A percentile compares a stretch with the other conserved stretches of the same genome.
phyloP scores from a whole-genome alignment of 2,888 invertebrate genomes.

The Esperia sulphurella region DNA sequence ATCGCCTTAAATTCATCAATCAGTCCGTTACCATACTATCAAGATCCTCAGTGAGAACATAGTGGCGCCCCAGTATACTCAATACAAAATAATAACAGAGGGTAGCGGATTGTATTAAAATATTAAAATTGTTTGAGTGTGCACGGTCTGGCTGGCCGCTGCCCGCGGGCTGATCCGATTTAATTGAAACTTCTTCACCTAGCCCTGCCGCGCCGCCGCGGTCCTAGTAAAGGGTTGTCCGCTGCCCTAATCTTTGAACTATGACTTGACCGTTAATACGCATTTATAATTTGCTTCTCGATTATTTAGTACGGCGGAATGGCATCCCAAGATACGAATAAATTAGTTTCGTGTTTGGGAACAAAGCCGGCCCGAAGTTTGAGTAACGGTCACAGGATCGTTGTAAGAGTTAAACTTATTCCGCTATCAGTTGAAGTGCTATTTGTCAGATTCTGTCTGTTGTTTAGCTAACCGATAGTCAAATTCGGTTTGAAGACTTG shows the following conservation, averaged over 20 bases:
- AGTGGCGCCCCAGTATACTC: conserved; percentile 6
- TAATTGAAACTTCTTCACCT: conserved; percentile 69
- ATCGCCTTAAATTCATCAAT: neutral
- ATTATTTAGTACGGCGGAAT: conserved; percentile 71
- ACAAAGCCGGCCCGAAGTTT: conserved; percentile 72
- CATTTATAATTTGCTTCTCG: conserved; percentile 78
- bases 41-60: neutral
- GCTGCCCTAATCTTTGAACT: conserved; percentile 79
- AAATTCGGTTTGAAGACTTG: conserved; percentile 27
- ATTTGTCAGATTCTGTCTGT: conserved; percentile 50
- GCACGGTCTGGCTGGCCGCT: conserved; percentile 34
- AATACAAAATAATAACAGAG: conserved; percentile 25
- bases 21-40: neutral
- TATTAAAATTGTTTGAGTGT: conserved; percentile 56
- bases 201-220: conserved; percentile 30
- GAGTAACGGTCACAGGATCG: conserved; percentile 73
- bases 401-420: conserved; percentile 65
- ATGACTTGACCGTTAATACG: conserved; percentile 79
- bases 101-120: conserved; percentile 53
- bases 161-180: conserved; percentile 49
- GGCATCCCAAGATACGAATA: conserved; percentile 70
- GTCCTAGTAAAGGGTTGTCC: conserved; percentile 67
- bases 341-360: conserved; percentile 77
- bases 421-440: conserved; percentile 49
- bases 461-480: conserved; percentile 46